These are phyloP conservation scores for Artemia sp. DNA, from an alignment of 2,888 invertebrate species.

Conservation along the genomic window DNA sequence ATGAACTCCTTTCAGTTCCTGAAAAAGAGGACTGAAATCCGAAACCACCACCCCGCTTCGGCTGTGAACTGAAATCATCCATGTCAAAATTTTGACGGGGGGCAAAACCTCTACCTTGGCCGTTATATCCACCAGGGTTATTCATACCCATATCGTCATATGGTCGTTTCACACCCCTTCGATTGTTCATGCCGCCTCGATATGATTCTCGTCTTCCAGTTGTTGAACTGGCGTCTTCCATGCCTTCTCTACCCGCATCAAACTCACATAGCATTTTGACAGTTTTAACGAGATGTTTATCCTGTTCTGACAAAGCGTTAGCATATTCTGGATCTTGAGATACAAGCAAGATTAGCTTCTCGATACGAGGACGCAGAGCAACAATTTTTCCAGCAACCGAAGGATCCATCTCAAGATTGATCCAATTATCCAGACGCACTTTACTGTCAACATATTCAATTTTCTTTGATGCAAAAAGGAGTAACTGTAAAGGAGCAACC, in stretches of 20 bases:
- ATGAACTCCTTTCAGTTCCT: too few relatives aligned
- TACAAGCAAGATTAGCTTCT: constrained; percentile 60
- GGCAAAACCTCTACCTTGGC: too few relatives aligned
- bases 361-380: constrained; percentile 71
- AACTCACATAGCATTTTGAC: constrained; percentile 56
- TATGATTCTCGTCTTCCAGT: constrained; percentile 22
- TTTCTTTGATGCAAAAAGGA: constrained; percentile 80
- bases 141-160: not conserved
- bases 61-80: too few relatives aligned
- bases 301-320: constrained; percentile 43
- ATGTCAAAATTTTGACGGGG: too few relatives aligned
- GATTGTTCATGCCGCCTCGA: not conserved
- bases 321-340: constrained; percentile 62
- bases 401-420: constrained; percentile 70
- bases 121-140: too few relatives aligned
- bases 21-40: too few relatives aligned
- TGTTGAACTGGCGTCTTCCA: constrained; percentile 38
- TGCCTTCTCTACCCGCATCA: constrained; percentile 53
- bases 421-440: constrained; percentile 79
- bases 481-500: constrained; percentile 79
- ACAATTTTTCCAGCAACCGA: constrained; percentile 59
- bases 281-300: constrained; percentile 50
- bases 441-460: constrained; percentile 53
- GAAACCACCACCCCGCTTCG: too few relatives aligned
- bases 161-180: constrained; percentile 2